Evolutionary conservation across 2,888 invertebrate genomes (phyloP), one percentile per base, ranked within the genome.

Genomic region (Eurytoma californica): DNA sequence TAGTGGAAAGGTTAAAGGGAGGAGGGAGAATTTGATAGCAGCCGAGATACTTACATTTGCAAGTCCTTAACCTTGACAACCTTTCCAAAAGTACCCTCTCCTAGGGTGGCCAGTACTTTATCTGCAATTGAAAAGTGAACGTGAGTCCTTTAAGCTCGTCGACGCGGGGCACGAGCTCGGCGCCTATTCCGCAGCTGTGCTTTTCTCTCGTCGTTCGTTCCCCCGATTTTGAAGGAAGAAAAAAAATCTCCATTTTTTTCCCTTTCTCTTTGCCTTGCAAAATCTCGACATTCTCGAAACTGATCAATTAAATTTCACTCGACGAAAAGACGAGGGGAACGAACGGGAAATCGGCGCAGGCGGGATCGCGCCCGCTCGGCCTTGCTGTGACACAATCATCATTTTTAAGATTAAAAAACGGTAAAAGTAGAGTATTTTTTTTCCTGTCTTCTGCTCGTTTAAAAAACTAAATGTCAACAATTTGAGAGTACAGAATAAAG

Each of bases 51-150:
- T 95, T 92, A 98, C 97, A 95, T 96, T 93, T 97, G 95, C 91
- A 96, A 92, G 92, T 98, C 98, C 92, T 97, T 97, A 92, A 98
- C 98, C 94, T 98, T 97, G 90, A 99, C 98, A 90, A 99, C 99
- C 94, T 99, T 98, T 91, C 99, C 99, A 94, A 99, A 99, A 87
- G 99, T 99, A 91, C 99, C 99, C 93, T 99, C 99, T 88, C 99
- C 99, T 90, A 99, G 95, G 88, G 99, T 99, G 92, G 96, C 95
- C 93, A 97, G 94, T 92, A 99, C 96, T 94, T 97, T 97, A 95
- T 98, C 99, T 99, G 97, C 90, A 95, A 96, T 92, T 91, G 92
- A 93, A 93, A 92, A 93, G 92, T 91, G 85, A 84, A 87, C 88
- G 84, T 89, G 84, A 89, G 86, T 86, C 39, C 24, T 28, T 76